Evolutionary conservation across 2,888 invertebrate species (phyloP).

Genomic region (Athetis lepigone): DNA sequence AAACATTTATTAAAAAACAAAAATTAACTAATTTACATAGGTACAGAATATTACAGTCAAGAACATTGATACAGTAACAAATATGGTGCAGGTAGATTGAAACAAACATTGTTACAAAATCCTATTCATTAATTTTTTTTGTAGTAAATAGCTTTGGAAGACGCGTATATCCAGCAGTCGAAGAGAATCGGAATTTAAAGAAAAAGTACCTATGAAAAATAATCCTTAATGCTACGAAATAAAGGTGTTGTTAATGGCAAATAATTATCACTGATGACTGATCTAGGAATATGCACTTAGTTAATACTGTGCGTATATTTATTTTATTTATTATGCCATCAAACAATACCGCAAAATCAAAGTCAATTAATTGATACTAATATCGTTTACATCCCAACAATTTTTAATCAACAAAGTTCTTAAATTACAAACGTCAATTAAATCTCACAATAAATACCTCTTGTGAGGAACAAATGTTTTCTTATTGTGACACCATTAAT

Average conservation of each 20-base stretch:
- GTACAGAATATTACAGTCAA: slow-evolving; percentile 5
- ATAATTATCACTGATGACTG: neutral
- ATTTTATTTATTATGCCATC: too few species aligned
- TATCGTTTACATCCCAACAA: too few species aligned
- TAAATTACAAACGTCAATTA: neutral
- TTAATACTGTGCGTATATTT: too few species aligned
- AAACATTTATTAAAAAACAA: slow-evolving; percentile 43
- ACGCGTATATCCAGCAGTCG: neutral
- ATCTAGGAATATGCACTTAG: neutral
- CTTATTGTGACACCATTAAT: slow-evolving; percentile 15
- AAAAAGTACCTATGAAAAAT: neutral
- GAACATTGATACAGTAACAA: neutral
- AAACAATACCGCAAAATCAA: too few species aligned
- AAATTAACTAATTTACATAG: slow-evolving; percentile 17
- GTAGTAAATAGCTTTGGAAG: neutral
- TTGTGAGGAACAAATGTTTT: neutral
- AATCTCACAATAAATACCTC: neutral
- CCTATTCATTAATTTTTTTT: neutral
- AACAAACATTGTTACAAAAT: neutral
- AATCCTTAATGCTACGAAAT: neutral
- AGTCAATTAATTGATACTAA: too few species aligned
- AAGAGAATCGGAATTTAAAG: neutral
- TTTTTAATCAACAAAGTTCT: neutral
- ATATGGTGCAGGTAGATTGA: slow-evolving; percentile 5
- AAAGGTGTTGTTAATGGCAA: too few species aligned